These are phyloP conservation scores for Micronycteris hirsuta DNA, from an alignment of 2,113 vertebrate genomes.

Conservation along the genomic window DNA sequence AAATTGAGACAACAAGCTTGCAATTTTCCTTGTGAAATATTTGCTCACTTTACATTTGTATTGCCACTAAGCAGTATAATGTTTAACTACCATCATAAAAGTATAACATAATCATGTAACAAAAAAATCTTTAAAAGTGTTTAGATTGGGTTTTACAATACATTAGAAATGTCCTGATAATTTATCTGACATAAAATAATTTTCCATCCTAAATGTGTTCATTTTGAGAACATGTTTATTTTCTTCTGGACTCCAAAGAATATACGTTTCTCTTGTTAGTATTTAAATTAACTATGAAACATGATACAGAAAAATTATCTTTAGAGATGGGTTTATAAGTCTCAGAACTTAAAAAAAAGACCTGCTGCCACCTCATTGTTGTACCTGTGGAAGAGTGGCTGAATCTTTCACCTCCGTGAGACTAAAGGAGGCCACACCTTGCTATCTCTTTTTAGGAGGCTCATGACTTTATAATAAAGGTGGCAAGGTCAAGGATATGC, in stretches of 20 bases:
- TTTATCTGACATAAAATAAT: neutral
- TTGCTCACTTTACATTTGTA: neutral
- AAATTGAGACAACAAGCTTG: neutral
- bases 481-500: neutral
- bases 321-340: neutral
- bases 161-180: neutral
- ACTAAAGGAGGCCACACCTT: neutral
- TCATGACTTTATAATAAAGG: neutral
- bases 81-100: neutral
- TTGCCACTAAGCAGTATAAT: neutral
- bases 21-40: neutral
- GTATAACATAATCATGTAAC: neutral
- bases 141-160: neutral
- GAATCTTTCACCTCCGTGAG: neutral
- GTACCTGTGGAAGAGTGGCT: neutral
- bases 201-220: neutral
- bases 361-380: neutral
- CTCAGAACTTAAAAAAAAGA: neutral
- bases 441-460: neutral
- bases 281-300: conserved; percentile 1
- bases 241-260: neutral
- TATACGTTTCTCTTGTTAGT: neutral
- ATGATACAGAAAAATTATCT: neutral
- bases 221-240: neutral
- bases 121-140: neutral